Evolutionary conservation across 2,797 vertebrate genomes (phyloP).

Genomic region (Coreius guichenoti): DNA sequence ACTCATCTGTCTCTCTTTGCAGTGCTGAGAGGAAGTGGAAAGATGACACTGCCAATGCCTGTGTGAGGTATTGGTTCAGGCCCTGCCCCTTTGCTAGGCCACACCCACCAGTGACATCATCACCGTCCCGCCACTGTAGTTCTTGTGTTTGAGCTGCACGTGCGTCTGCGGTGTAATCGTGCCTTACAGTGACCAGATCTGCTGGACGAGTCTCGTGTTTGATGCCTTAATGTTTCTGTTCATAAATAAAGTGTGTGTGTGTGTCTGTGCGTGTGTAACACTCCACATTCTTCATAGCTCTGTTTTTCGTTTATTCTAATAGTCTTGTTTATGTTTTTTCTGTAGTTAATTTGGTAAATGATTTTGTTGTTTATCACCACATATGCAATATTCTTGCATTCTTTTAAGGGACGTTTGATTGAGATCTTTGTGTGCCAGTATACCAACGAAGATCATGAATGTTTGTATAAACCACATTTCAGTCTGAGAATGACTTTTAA

Average conservation of each 20-base stretch:
- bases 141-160: not conserved
- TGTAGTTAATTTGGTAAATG: not conserved
- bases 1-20: constrained; percentile 25
- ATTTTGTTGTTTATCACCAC: not conserved
- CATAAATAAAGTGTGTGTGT: not conserved
- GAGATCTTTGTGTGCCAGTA: constrained; percentile 31
- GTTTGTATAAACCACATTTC: constrained; percentile 7
- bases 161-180: not conserved
- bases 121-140: constrained; percentile 26
- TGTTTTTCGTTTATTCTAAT: not conserved
- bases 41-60: constrained; percentile 80
- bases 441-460: not conserved
- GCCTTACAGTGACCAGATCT: constrained; percentile 21
- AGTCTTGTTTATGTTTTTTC: not conserved
- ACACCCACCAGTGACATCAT: constrained; percentile 1
- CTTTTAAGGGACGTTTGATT: constrained; percentile 5
- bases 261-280: not conserved
- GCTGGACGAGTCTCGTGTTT: not conserved
- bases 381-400: not conserved
- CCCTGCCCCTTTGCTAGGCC: not conserved
- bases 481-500: not conserved
- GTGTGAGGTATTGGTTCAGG: constrained; percentile 64
- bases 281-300: not conserved
- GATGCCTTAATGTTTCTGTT: constrained; percentile 34
- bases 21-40: constrained; percentile 79